A percentile compares a stretch with the other conserved stretches of the same genome.
phyloP scores from a whole-genome alignment of 1,140 invertebrate genomes.

The Bombus vancouverensis region DNA sequence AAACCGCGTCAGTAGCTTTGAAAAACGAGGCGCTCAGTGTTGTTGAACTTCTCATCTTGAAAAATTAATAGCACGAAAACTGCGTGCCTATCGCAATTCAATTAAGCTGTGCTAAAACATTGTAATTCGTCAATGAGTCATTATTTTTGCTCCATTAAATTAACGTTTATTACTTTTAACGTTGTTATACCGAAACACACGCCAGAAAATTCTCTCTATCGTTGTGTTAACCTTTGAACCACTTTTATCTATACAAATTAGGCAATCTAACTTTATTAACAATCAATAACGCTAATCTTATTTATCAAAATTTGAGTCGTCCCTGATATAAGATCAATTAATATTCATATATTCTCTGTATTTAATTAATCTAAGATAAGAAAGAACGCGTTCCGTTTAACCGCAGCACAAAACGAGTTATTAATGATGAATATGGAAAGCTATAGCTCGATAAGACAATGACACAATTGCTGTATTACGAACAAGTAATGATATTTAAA shows the following conservation, averaged over 20 bases:
- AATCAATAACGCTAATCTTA: no score
- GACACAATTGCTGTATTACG: not conserved
- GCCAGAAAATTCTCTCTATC: not conserved
- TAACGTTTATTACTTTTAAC: not conserved
- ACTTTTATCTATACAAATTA: not conserved
- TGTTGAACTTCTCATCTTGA: not conserved
- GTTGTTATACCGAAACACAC: not conserved
- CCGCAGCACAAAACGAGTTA: no score
- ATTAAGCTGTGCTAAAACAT: not conserved
- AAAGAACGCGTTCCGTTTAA: no score
- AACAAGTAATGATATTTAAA: not conserved
- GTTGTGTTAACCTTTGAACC: not conserved
- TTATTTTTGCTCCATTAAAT: not conserved
- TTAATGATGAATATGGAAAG: no score
- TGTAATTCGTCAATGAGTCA: not conserved
- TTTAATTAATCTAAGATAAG: no score
- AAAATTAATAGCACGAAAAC: conserved; percentile 24
- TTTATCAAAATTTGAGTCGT: no score
- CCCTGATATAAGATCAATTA: no score
- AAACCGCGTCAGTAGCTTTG: no score
- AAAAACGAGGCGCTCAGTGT: not conserved
- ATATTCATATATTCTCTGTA: no score
- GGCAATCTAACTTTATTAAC: no score
- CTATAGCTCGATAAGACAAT: no score
- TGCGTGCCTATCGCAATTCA: not conserved